Conservation (phyloP, 2,888 invertebrate species). For the Phania funesta region DNA sequence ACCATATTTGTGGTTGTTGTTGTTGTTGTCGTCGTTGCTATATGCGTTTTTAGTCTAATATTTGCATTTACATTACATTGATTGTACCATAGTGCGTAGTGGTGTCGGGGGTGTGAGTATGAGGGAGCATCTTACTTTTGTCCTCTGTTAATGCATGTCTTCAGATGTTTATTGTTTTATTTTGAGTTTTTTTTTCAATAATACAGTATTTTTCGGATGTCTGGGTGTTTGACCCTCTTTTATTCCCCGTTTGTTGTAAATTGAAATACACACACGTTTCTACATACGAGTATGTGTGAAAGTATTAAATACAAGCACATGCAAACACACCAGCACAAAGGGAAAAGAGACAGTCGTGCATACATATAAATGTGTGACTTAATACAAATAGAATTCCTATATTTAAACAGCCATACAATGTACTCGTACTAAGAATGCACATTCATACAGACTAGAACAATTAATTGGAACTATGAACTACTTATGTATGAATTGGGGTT, state of each 20-base stretch:
- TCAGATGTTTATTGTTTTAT: not conserved
- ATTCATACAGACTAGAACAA: not conserved
- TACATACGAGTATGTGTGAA: conserved; percentile 28
- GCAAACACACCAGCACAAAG: not conserved
- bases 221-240: conserved; percentile 61
- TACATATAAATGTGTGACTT: not conserved
- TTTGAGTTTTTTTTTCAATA: conserved; percentile 12
- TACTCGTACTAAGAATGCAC: not conserved
- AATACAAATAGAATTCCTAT: conserved; percentile 46
- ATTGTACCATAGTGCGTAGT: conserved; percentile 11
- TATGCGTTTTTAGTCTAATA: conserved; percentile 44
- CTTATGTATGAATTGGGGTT: conserved; percentile 52
- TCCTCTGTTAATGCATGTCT: not conserved
- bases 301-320: conserved; percentile 30
- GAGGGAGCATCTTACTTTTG: conserved; percentile 19
- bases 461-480: conserved; percentile 51
- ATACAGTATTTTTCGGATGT: conserved; percentile 47
- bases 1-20: conserved; percentile 38
- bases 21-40: conserved; percentile 4
- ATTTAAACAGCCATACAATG: conserved; percentile 14
- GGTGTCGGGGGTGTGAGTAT: not conserved
- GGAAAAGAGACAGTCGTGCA: not conserved
- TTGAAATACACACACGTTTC: not conserved
- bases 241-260: conserved; percentile 16
- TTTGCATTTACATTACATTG: conserved; percentile 56